Percentiles rank a stretch among this genome's conserved stretches.
Evolutionary conservation across 2,113 vertebrate species (phyloP).

Genomic region (Coracopsis vasa): DNA sequence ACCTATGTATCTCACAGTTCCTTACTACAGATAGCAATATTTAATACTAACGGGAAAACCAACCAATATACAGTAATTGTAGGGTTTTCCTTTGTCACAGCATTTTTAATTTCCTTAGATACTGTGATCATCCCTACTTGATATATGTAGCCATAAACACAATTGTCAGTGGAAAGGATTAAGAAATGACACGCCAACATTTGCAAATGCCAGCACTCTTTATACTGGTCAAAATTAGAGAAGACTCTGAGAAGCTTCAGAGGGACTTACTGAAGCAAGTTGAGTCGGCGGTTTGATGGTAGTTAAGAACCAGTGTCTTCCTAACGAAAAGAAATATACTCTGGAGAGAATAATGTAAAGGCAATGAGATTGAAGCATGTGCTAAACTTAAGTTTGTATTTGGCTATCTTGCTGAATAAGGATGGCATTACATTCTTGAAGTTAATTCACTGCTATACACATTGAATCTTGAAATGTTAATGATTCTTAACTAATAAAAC

Average conservation of each 20-base stretch:
- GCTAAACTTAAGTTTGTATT: constrained; percentile 33
- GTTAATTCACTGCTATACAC: background rate
- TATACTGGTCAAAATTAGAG: constrained; percentile 40
- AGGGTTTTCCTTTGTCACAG: background rate
- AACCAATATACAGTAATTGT: background rate
- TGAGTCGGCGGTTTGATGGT: constrained; percentile 18
- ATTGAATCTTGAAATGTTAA: background rate
- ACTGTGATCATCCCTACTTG: background rate
- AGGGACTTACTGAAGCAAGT: constrained; percentile 38
- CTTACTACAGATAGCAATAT: background rate
- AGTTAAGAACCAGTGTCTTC: constrained; percentile 44
- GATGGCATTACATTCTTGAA: background rate
- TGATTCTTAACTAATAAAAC: background rate
- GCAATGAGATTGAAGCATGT: constrained; percentile 47
- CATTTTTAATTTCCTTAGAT: background rate
- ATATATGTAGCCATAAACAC: background rate
- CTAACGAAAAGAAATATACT: constrained; percentile 64
- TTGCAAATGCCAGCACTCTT: background rate
- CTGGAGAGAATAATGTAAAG: constrained; percentile 44
- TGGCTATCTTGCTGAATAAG: constrained; percentile 3
- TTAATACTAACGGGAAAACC: background rate
- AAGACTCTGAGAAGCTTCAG: constrained; percentile 52
- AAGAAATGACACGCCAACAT: background rate
- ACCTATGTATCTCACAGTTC: background rate
- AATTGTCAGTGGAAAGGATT: background rate